Evolutionary conservation across 2,888 invertebrate genomes (phyloP), one percentile per base, ranked within the genome.

Genomic region (Himalopsyche anomala): DNA sequence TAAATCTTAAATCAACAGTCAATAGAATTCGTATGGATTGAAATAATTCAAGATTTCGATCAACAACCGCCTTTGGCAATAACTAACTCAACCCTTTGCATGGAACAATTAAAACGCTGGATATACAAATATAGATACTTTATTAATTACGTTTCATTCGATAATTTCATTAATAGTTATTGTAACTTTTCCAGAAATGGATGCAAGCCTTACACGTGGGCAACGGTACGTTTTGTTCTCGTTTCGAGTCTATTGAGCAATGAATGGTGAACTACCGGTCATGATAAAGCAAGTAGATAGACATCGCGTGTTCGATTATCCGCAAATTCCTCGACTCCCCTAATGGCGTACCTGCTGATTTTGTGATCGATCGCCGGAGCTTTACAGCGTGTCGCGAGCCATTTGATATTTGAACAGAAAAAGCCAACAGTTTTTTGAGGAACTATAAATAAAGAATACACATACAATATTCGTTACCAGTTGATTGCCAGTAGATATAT

Each of bases 341-440:
- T 87, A 87, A 87, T 86, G 74, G 87, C 83, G 62, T 80, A 85
- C 87, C 87, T 84, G 87, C 87, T 87, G 87, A 88, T 88, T 87
- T 85, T 81, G 79, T 86, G 84, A 84, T 84, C 86, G 85, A 88
- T 87, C 83, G 87, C 80, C 54, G 45, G 69, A 80, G 54, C 56
- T 79, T 36, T 55, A 69, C 40, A 86, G 84, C 54, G 74, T 84
- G 86, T 86, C 84, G 84, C 56, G 69, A 56, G 83, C 83, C 84
- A 54, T 54, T 83, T 74, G 55, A 80, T 80, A 56, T 81, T 55
- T 82, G 55, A 56, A 82, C 51, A n/a, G 84, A 56, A 28, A 45
- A 11, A 28, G 80, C 15, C 5, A 74, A 74, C 74, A 9, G 12
- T 74, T 62, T 62, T 19, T 51, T 51, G 12, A 51, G 1, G 15